Base-by-base conservation (phyloP, 2,888 invertebrate genomes). In the Serrognathus titanus region DNA sequence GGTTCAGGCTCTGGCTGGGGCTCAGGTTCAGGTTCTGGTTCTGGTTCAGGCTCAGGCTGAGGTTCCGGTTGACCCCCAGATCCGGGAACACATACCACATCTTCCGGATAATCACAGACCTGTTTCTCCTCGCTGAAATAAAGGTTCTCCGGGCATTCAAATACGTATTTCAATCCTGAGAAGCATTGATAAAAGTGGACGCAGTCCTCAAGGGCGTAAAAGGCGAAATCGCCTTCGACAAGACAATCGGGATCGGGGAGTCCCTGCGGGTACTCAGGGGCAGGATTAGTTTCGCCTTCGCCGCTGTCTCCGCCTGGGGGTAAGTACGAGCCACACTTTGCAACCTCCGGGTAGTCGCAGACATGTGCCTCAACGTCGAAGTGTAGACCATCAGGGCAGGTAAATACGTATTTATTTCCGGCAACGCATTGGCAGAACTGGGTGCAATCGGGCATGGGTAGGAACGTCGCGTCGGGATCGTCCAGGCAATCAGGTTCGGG, bases 1-100 rank as follows among this genome's bases (percentile, higher is more conserved):
- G 24, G 24, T 24, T 53, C 47, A 74, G 75, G 78, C 57, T 78
- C 76, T 0, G 80, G 51, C 35, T 76, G 1, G 77, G 71, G 37
- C 31, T 13, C 16, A 1, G 45, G 55, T 50, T 56, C 51, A 11
- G 47, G 16, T 11, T 56, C 37, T 24, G 51, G 13, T 16, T 24
- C 35, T 4, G 40, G 31, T n/a, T 48, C 48, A 9, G 39, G 40
- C 10, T 51, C 50, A 11, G 50, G 35, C 31, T 48, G n/a, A 12
- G 39, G 39, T 39, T 39, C 39, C 11, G 11, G 11, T 11, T 11
- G n/a, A 39, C 12, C 39, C 1, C 39, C 39, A 0, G 24, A 31
- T 0, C 24, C 24, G 1, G 24, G 24, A 31, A 31, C 35, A 35
- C 66, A 66, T 9, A 43, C 49, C 10, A 67, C 68, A 48, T 65